Conservation (phyloP, 1,140 invertebrate species). For the Bombus consobrinus region DNA sequence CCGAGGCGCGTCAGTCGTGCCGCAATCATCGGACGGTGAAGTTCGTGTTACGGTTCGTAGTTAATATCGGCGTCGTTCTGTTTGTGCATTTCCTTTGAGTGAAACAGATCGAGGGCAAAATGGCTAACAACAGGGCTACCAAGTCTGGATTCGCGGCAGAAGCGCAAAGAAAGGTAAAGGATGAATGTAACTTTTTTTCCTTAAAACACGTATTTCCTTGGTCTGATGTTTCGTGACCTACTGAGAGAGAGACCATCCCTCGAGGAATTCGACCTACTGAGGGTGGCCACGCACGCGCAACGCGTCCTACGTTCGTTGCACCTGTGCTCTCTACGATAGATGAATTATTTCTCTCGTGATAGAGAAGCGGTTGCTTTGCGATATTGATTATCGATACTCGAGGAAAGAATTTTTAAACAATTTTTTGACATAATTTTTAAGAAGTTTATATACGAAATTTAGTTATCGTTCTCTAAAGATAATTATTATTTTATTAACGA, state of each 20-base stretch:
- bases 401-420: too few relatives aligned
- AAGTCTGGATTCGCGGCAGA: constrained; percentile 97
- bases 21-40: constrained; percentile 66
- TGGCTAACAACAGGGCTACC: constrained; percentile 94
- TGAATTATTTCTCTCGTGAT: background rate
- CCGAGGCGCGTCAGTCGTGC: constrained; percentile 67
- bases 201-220: background rate
- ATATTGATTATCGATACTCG: background rate
- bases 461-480: background rate
- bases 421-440: too few relatives aligned
- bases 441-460: too few relatives aligned
- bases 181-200: background rate
- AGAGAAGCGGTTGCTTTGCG: too few relatives aligned
- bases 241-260: constrained; percentile 37
- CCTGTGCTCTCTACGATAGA: background rate
- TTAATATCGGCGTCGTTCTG: background rate
- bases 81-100: background rate
- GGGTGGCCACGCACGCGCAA: constrained; percentile 55
- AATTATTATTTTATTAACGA: background rate
- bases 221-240: constrained; percentile 47
- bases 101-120: constrained; percentile 71
- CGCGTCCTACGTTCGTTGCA: background rate
- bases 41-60: background rate
- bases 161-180: constrained; percentile 92
- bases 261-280: constrained; percentile 59